Conservation (phyloP, 1,140 invertebrate species). For the Sycophila sp. region DNA sequence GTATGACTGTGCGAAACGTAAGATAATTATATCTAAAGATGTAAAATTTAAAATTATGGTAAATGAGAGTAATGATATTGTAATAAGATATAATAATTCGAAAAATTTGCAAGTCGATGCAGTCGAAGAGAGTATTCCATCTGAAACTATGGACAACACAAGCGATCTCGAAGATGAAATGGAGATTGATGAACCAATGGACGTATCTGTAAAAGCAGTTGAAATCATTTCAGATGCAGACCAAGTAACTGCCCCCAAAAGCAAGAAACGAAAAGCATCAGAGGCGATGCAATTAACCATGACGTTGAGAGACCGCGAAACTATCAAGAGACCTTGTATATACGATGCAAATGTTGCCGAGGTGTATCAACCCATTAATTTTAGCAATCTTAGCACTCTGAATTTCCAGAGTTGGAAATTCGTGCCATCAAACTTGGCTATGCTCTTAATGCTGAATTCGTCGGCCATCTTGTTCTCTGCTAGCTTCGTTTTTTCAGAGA, state of each 20-base stretch:
- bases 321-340: background rate
- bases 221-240: background rate
- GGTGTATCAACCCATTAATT: background rate
- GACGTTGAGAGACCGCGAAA: background rate
- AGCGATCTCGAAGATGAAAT: background rate
- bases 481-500: too few species aligned
- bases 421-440: background rate
- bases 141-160: background rate
- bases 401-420: background rate
- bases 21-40: background rate
- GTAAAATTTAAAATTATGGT: slow-evolving; percentile 3
- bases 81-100: background rate
- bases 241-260: background rate
- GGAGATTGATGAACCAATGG: background rate
- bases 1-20: background rate
- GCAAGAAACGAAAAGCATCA: background rate
- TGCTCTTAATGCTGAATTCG: background rate
- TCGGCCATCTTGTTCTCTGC: background rate
- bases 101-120: background rate
- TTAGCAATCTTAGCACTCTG: background rate
- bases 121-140: background rate
- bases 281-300: background rate
- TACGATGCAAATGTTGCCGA: background rate
- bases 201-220: background rate
- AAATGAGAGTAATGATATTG: background rate